These are phyloP conservation scores for Pristionchus fissidentatus DNA, from an alignment of 2,888 invertebrate species.

Conservation along the genomic window DNA sequence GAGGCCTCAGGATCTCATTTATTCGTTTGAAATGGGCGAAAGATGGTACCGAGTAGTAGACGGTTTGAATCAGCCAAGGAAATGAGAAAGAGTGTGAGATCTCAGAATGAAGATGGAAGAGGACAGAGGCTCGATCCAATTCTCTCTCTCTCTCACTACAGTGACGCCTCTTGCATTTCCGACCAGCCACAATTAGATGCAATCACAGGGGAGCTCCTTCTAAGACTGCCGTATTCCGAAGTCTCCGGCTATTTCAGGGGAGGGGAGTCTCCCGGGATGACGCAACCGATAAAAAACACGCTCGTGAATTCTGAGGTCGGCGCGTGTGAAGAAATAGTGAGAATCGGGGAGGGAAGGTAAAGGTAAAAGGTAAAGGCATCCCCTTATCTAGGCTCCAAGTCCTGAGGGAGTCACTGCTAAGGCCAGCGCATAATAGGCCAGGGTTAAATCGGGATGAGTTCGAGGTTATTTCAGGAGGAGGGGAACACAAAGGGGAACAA, in stretches of 20 bases:
- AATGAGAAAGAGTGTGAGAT: neutral
- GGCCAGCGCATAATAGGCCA: neutral
- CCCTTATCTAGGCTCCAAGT: too few relatives aligned
- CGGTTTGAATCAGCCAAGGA: neutral
- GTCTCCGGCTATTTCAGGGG: too few relatives aligned
- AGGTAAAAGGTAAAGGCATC: too few relatives aligned
- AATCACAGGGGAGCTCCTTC: neutral
- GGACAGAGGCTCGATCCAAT: conserved; percentile 1
- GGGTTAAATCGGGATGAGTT: conserved; percentile 6
- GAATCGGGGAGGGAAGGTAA: neutral
- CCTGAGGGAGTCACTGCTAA: too few relatives aligned
- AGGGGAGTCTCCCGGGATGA: too few relatives aligned
- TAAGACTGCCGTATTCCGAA: too few relatives aligned
- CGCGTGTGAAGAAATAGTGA: neutral
- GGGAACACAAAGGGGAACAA: neutral
- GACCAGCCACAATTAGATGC: neutral
- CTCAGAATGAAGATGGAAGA: neutral
- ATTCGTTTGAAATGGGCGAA: neutral
- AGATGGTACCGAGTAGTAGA: neutral
- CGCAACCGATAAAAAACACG: too few relatives aligned
- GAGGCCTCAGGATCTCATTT: neutral
- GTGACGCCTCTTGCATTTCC: neutral
- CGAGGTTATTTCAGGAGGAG: neutral
- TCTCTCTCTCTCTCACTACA: neutral
- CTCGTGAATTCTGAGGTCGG: conserved; percentile 17